Conservation (phyloP, 2,888 invertebrate genomes). For the Crocallis elinguaria region DNA sequence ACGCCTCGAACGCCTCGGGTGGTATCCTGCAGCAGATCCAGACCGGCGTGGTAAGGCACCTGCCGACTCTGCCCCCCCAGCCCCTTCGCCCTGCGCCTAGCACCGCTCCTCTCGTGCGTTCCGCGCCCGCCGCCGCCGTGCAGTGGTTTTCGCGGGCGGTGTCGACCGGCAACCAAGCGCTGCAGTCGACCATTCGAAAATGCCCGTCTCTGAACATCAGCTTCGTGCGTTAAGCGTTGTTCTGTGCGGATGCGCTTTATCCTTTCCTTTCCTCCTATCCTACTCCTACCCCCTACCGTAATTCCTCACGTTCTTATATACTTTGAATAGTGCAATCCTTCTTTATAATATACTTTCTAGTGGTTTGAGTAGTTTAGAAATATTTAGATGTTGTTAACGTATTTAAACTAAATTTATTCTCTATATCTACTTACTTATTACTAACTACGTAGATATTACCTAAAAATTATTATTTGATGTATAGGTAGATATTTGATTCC, state of each 20-base stretch:
- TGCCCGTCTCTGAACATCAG: constrained; percentile 91
- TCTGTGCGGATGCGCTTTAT: neutral
- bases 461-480: no score
- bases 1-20: constrained; percentile 86
- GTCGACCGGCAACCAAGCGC: constrained; percentile 81
- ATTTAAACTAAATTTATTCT: neutral
- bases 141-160: constrained; percentile 81
- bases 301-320: no score
- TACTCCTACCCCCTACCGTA: neutral
- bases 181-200: constrained; percentile 87
- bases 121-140: constrained; percentile 82
- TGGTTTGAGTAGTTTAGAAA: constrained; percentile 2
- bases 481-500: no score
- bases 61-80: constrained; percentile 87
- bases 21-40: constrained; percentile 94
- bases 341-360: no score
- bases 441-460: neutral
- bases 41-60: constrained; percentile 97
- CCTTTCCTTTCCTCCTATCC: neutral
- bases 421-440: neutral
- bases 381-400: constrained; percentile 37
- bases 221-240: constrained; percentile 82
- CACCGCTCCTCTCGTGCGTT: constrained; percentile 75
- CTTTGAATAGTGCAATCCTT: no score
- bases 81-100: constrained; percentile 71